These are phyloP conservation scores for Albula goreensis DNA, from an alignment of 2,113 vertebrate genomes.

Conservation along the genomic window DNA sequence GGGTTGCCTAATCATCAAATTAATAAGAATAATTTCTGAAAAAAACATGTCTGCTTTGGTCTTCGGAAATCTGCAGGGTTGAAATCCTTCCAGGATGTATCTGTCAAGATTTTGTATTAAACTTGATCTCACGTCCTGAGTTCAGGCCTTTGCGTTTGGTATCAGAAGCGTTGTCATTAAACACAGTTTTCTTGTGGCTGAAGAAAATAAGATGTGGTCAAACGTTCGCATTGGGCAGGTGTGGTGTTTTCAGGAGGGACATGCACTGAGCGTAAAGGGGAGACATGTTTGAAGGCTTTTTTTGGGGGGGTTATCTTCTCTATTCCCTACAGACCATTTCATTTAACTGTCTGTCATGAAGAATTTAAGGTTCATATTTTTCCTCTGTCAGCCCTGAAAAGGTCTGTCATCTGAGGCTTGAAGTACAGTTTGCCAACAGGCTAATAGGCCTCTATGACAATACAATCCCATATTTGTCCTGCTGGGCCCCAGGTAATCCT, in stretches of 20 bases:
- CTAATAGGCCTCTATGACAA: slow-evolving; percentile 83
- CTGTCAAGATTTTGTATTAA: slow-evolving; percentile 86
- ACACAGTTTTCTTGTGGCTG: slow-evolving; percentile 35
- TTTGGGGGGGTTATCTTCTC: slow-evolving; percentile 24
- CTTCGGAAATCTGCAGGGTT: slow-evolving; percentile 64
- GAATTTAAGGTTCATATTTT: slow-evolving; percentile 98
- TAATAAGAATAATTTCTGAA: slow-evolving; percentile 75
- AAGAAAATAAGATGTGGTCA: background rate
- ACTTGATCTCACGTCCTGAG: slow-evolving; percentile 80
- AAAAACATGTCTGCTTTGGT: slow-evolving; percentile 70
- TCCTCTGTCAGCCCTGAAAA: slow-evolving; percentile 90
- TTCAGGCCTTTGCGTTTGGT: slow-evolving; percentile 61
- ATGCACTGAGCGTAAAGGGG: background rate
- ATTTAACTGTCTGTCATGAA: slow-evolving; percentile 92
- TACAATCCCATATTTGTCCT: slow-evolving; percentile 90
- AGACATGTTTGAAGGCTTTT: slow-evolving; percentile 25
- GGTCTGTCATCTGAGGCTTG: slow-evolving; percentile 95
- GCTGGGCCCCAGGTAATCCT: slow-evolving; percentile 85
- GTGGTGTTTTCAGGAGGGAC: background rate
- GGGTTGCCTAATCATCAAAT: slow-evolving; percentile 70
- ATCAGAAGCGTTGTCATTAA: slow-evolving; percentile 46
- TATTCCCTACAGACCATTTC: slow-evolving; percentile 68
- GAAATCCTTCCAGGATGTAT: slow-evolving; percentile 83
- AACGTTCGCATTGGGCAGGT: background rate
- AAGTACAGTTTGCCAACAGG: slow-evolving; percentile 87